phyloP scores from a whole-genome alignment of 2,113 vertebrate genomes.

The Scophthalmus maximus region DNA sequence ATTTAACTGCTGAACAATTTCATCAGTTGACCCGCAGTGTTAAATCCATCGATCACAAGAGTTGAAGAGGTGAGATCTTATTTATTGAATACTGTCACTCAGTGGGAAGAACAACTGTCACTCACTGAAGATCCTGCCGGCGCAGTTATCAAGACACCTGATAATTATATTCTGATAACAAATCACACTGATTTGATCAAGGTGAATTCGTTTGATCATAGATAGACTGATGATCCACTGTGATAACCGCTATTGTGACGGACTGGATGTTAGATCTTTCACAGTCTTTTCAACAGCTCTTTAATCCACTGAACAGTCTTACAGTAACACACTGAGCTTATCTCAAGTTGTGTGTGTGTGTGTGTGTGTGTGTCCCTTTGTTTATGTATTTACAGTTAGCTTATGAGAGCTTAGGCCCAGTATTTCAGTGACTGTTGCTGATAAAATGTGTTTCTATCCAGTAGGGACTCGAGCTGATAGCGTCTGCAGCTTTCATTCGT shows the following conservation, averaged over 20 bases:
- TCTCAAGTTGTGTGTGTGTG: slow-evolving; percentile 18
- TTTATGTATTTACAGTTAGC: slow-evolving; percentile 28
- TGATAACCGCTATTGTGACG: slow-evolving; percentile 18
- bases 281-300: neutral
- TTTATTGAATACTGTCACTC: too few species aligned
- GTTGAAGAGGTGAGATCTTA: neutral
- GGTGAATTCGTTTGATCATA: slow-evolving; percentile 19
- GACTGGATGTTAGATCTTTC: slow-evolving; percentile 8
- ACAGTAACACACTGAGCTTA: slow-evolving; percentile 17
- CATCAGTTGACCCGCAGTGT: neutral
- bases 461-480: slow-evolving; percentile 16
- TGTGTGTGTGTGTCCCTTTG: neutral
- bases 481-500: slow-evolving; percentile 25
- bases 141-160: slow-evolving; percentile 10
- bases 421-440: slow-evolving; percentile 53
- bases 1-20: neutral
- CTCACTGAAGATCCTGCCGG: neutral
- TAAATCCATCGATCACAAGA: slow-evolving; percentile 6
- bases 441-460: slow-evolving; percentile 46
- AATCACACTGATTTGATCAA: slow-evolving; percentile 22
- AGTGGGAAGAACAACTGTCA: neutral
- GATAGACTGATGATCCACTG: neutral
- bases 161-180: slow-evolving; percentile 12
- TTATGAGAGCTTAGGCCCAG: slow-evolving; percentile 37
- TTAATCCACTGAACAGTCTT: slow-evolving; percentile 23